These are phyloP conservation scores for Cyaniris semiargus DNA, from an alignment of 2,888 invertebrate species.

Conservation along the genomic window DNA sequence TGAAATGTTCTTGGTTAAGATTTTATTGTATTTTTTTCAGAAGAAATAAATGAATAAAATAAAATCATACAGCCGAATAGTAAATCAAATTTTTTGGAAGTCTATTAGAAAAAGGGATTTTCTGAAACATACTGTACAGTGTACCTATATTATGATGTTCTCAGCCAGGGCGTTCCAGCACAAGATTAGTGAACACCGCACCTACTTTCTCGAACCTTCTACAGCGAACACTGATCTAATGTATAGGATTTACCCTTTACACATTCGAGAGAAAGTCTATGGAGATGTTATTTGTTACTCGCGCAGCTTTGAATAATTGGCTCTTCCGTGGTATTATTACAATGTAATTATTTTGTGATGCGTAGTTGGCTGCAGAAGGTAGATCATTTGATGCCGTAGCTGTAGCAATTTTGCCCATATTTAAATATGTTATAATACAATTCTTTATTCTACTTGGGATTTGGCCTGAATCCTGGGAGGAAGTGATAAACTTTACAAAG, in stretches of 20 bases:
- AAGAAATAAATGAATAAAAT: no score
- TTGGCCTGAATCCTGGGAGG: no score
- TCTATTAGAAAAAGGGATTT: not conserved
- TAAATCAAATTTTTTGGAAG: not conserved
- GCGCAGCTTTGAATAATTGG: conserved; percentile 16
- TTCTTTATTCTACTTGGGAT: no score
- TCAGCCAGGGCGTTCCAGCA: conserved; percentile 40
- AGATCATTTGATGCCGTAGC: not conserved
- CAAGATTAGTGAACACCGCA: conserved; percentile 45
- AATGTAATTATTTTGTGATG: conserved; percentile 16
- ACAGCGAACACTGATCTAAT: conserved; percentile 37
- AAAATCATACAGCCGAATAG: not conserved
- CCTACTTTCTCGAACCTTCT: conserved; percentile 42
- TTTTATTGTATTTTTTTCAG: no score
- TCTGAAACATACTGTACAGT: not conserved
- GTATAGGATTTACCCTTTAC: conserved; percentile 40
- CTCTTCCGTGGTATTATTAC: not conserved
- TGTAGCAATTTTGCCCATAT: not conserved
- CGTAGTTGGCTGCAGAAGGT: not conserved
- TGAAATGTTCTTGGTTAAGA: no score
- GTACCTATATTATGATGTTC: not conserved
- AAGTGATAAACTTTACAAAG: not conserved
- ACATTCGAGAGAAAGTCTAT: conserved; percentile 40
- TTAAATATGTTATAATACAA: no score
- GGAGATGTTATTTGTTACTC: conserved; percentile 38